A percentile compares a stretch with the other conserved stretches of the same genome.
These are phyloP conservation scores for Prosapia bicincta DNA, from an alignment of 2,888 invertebrate species.

Conservation along the genomic window DNA sequence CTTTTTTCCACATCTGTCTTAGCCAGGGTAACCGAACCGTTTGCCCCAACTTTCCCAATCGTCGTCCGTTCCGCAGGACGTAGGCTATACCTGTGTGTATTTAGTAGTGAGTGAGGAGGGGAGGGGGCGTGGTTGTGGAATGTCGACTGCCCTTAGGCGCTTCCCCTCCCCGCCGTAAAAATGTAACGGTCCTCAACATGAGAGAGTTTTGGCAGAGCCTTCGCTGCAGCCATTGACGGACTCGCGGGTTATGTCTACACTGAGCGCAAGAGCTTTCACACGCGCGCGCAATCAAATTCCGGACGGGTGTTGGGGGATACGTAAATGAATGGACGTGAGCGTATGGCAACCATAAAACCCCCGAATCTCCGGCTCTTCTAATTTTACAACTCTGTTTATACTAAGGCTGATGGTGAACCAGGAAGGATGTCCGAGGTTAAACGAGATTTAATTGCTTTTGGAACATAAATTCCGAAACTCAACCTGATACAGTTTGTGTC, in stretches of 20 bases:
- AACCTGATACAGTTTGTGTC: no score
- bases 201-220: conserved; percentile 24
- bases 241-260: neutral
- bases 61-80: neutral
- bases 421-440: no score
- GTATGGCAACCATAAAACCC: neutral
- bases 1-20: no score
- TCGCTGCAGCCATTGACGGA: conserved; percentile 1
- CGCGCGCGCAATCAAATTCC: neutral
- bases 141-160: neutral
- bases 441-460: no score
- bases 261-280: neutral
- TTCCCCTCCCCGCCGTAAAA: neutral
- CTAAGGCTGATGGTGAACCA: no score
- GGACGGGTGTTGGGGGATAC: neutral
- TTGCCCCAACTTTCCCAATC: no score
- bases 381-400: neutral
- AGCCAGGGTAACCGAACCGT: no score
- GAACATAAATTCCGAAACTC: no score
- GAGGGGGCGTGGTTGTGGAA: neutral
- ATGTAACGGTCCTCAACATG: neutral
- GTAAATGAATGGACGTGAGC: neutral
- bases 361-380: neutral
- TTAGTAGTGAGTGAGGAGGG: neutral
- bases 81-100: neutral